These are phyloP conservation scores for Diadromus collaris DNA, from an alignment of 2,888 invertebrate genomes.

Conservation along the genomic window DNA sequence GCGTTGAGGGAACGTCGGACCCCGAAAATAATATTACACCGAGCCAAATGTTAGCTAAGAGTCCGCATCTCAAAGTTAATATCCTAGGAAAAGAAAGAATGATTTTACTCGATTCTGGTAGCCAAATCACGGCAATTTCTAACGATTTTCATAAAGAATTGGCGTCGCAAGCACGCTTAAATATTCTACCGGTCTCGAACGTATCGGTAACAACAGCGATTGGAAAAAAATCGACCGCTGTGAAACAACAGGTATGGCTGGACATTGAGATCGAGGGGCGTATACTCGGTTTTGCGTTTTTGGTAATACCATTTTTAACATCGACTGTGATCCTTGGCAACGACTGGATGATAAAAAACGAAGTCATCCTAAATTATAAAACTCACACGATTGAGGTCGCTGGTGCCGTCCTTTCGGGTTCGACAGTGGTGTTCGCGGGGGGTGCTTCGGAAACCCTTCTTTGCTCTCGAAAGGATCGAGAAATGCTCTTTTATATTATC, in stretches of 20 bases:
- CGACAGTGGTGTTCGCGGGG: slow-evolving; percentile 2
- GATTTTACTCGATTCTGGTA: not conserved
- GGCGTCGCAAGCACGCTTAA: not conserved
- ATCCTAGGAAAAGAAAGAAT: not conserved
- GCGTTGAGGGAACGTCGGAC: slow-evolving; percentile 11
- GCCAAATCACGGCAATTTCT: not conserved
- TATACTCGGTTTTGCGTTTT: not conserved
- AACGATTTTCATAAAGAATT: not conserved
- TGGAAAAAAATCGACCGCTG: slow-evolving; percentile 12
- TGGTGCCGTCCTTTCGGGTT: not conserved
- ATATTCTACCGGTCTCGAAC: not conserved
- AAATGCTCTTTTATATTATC: not conserved
- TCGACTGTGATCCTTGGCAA: not conserved
- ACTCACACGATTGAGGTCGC: not conserved
- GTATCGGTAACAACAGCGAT: not conserved
- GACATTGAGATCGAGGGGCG: not conserved
- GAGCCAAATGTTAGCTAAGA: not conserved
- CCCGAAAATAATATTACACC: not conserved
- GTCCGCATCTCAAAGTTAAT: not conserved
- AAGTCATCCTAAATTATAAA: slow-evolving; percentile 29
- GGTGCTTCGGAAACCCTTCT: not conserved
- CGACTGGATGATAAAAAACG: slow-evolving; percentile 21
- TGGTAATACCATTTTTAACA: not conserved
- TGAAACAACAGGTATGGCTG: not conserved
- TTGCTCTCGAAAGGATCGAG: not conserved